Base-by-base conservation (phyloP, 2,888 invertebrate genomes). In the Calephelis perditalis region DNA sequence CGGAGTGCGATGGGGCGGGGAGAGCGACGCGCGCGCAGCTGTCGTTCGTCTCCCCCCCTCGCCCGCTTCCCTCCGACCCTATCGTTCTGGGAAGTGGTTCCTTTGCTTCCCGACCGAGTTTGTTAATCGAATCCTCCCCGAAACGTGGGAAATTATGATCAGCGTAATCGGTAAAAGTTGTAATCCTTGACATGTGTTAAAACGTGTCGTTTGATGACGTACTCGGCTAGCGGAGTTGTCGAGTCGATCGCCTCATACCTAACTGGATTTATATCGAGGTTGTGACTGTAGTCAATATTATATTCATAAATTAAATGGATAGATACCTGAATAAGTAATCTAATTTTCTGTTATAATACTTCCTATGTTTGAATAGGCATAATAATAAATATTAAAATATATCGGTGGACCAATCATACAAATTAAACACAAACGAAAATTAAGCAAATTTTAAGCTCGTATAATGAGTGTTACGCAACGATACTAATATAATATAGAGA, bases 1-100 rank as follows among this genome's bases (percentile, higher is more conserved):
- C 81, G 81, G 81, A 86, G 72, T 73, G 78, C 67, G 68, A 75
- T 69, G 78, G 78, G 68, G 82, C 77, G 83, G 82, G 82, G 81
- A 70, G 70, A 75, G 77, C 81, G 81, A 78, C 84, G 85, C 85
- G 73, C 79, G 82, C 87, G 87, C 87, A 85, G 87, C 86, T 86
- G 86, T 84, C 87, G 84, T 79, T 77, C 78, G 79, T 74, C 77
- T 70, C 74, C 74, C 73, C 68, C 75, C 73, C 67, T 74, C 57
- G 70, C 66, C 61, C 73, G 64, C 63, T 68, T 74, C 77, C 76
- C 78, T 72, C 73, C 74, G 81, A 81, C 85, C 86, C 87, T 84
- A 86, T 87, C 88, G 88, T 89, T 89, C 89, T 89, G 88, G 89
- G 89, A 88, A 90, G 86, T 88, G 86, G 89, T 88, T 90, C 89